Conservation (phyloP, 2,797 vertebrate genomes). For the Acanthiza pusilla region DNA sequence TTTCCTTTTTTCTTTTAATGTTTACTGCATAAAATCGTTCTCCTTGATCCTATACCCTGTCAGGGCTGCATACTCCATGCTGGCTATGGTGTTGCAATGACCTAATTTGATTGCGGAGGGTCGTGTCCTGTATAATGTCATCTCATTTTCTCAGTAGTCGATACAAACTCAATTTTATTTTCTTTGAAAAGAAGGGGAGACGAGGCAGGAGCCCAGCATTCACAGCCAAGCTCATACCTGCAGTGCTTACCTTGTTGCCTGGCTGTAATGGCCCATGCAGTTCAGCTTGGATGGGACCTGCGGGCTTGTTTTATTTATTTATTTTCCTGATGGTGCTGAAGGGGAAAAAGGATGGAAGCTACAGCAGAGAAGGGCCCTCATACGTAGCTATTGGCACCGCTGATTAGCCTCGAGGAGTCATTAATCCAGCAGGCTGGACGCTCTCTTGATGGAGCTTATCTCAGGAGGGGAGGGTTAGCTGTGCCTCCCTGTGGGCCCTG, state of each 20-base stretch:
- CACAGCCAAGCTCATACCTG: neutral
- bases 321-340: neutral
- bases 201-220: neutral
- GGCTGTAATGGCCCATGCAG: neutral
- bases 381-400: neutral
- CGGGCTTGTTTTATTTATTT: neutral
- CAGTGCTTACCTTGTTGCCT: neutral
- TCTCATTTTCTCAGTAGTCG: constrained; percentile 44
- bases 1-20: neutral
- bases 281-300: neutral
- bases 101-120: constrained; percentile 58
- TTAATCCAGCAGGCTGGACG: neutral
- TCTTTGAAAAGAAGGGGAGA: constrained; percentile 14
- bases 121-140: constrained; percentile 50
- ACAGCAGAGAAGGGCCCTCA: neutral
- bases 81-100: constrained; percentile 14
- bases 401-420: neutral
- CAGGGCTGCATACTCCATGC: neutral
- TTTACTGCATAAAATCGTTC: constrained; percentile 21
- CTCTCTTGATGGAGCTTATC: neutral
- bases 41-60: neutral
- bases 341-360: neutral
- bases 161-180: constrained; percentile 57
- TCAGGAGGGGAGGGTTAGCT: neutral
- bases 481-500: neutral